Evolutionary conservation across 1,140 invertebrate genomes (phyloP).

Genomic region (Kradibia gibbosae): DNA sequence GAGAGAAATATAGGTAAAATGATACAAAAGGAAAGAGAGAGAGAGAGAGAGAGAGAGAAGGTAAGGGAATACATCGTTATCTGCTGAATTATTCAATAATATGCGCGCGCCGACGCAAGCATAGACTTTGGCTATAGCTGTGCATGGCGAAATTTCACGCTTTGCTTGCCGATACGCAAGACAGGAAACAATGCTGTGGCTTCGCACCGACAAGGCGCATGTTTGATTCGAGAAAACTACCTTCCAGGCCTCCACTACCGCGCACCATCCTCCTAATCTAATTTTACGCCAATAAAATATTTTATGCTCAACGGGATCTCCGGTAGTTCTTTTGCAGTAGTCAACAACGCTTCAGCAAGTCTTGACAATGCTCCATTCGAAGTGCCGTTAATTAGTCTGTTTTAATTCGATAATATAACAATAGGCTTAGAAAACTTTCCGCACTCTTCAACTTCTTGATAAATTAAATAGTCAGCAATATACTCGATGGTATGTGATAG

Average conservation of each 20-base stretch:
- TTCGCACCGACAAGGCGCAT: not conserved
- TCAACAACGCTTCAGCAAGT: too few species aligned
- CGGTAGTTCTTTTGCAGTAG: not conserved
- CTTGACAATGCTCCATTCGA: too few species aligned
- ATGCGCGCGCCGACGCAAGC: constrained; percentile 39
- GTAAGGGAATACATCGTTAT: constrained; percentile 57
- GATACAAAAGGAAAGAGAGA: too few species aligned
- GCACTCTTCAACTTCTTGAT: too few species aligned
- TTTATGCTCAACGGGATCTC: not conserved
- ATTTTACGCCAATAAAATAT: not conserved
- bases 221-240: not conserved
- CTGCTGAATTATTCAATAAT: constrained; percentile 65
- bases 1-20: too few species aligned
- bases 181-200: constrained; percentile 7
- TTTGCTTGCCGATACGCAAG: not conserved
- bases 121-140: not conserved
- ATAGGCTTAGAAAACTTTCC: too few species aligned
- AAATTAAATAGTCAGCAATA: too few species aligned
- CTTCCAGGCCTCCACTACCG: not conserved
- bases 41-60: constrained; percentile 11
- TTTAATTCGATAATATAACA: too few species aligned
- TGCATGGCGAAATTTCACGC: constrained; percentile 54
- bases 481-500: too few species aligned
- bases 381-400: too few species aligned
- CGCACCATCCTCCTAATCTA: not conserved